Evolutionary conservation across 2,113 vertebrate genomes (phyloP), one percentile per base, ranked within the genome.

Genomic region (Bothrops jararaca): DNA sequence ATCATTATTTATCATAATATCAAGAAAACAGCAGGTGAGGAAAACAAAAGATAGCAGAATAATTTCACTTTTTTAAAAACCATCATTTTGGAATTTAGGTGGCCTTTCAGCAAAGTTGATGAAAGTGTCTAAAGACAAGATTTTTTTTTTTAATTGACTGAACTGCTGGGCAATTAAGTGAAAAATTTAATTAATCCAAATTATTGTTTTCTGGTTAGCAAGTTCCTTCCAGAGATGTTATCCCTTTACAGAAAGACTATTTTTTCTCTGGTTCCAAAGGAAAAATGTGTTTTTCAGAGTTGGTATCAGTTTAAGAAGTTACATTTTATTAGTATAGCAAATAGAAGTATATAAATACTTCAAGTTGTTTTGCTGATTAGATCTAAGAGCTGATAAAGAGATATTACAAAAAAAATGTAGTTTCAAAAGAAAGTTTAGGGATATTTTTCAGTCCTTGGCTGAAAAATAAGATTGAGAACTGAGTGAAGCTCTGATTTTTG

Each of bases 401-500:
- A 80, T 26, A 69, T 4, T 10, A 9, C 15, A 29, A 58, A 93
- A 85, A 91, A 92, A 74, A 93, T 69, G 92, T 93, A 90, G 92
- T 94, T 85, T 54, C 8, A 45, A 5, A 11, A 56, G 69, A 52
- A 26, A 60, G 91, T 94, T 93, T 93, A 91, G 92, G 87, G 54
- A 39, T 93, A 88, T 94, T 50, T 50, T 50, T 93, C 93, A 95
- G 94, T 94, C 93, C 89, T 94, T 91, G 94, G 92, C 86, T 93
- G 88, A 88, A 50, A 93, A 94, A 86, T 45, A 92, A 95, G 94
- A 91, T 94, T 86, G 88, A 91, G 92, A 92, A 57, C 93, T 92
- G 6, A 93, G 88, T 94, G 93, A 90, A 89, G 95, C 94, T 60
- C 94, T 95, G 94, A 94, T 96, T 88, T 94, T 95, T 80, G 89